Conservation (phyloP, 2,113 vertebrate genomes). For the Todiramphus saurophagus region DNA sequence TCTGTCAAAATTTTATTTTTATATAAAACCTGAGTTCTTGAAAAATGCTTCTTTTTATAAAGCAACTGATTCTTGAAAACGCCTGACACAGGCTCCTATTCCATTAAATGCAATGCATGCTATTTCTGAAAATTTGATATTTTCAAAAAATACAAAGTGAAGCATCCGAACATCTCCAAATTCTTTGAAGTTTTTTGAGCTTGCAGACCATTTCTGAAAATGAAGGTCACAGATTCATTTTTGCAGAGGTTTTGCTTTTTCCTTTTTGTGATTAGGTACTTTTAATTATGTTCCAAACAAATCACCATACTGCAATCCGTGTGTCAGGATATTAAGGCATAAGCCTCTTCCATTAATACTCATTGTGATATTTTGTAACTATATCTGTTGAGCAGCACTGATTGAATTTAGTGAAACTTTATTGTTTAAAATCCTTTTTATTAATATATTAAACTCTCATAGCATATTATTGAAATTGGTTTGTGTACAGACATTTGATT, state of each 20-base stretch:
- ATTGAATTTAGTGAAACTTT: slow-evolving; percentile 40
- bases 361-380: not conserved
- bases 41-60: not conserved
- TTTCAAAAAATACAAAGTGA: not conserved
- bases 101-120: not conserved
- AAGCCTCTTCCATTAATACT: slow-evolving; percentile 11
- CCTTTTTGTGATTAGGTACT: not conserved
- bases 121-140: not conserved
- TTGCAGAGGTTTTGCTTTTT: not conserved
- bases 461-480: not conserved
- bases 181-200: not conserved
- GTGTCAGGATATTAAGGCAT: not conserved
- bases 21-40: not conserved
- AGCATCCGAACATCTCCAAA: not conserved
- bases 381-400: not conserved
- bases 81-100: not conserved
- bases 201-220: not conserved
- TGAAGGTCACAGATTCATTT: not conserved
- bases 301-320: not conserved
- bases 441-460: slow-evolving; percentile 22
- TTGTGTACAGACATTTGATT: not conserved
- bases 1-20: not conserved
- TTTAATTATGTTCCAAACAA: not conserved
- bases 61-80: not conserved
- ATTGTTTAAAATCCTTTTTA: slow-evolving; percentile 20